Conservation (phyloP, 1,140 invertebrate species). For the Heliconius himera region DNA sequence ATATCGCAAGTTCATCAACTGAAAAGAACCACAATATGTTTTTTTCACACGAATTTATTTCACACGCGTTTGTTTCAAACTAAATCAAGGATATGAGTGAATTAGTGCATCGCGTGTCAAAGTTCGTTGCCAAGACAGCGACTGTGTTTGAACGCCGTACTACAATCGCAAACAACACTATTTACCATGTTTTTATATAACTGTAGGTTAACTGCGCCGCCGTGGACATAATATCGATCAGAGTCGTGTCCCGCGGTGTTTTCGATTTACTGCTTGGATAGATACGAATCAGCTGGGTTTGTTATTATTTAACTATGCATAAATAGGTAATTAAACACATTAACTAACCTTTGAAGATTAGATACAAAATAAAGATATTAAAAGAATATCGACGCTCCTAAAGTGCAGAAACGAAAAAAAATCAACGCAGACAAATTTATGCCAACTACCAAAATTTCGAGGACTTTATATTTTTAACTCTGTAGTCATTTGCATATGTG, state of each 20-base stretch:
- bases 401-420: neutral
- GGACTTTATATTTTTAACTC: slow-evolving; percentile 49
- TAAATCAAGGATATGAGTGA: slow-evolving; percentile 26
- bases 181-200: slow-evolving; percentile 43
- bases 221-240: slow-evolving; percentile 73
- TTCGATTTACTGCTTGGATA: slow-evolving; percentile 48
- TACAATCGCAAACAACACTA: slow-evolving; percentile 3
- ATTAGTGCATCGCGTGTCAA: slow-evolving; percentile 31
- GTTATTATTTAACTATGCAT: slow-evolving; percentile 43
- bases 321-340: neutral
- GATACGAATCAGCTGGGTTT: slow-evolving; percentile 36
- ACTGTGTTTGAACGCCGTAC: slow-evolving; percentile 20
- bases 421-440: slow-evolving; percentile 21
- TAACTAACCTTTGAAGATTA: neutral
- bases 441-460: slow-evolving; percentile 34
- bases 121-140: slow-evolving; percentile 44
- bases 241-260: slow-evolving; percentile 49
- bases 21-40: slow-evolving; percentile 8
- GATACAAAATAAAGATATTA: neutral
- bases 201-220: slow-evolving; percentile 63
- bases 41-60: slow-evolving; percentile 27
- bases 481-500: slow-evolving; percentile 47
- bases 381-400: neutral
- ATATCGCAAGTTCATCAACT: slow-evolving; percentile 69
- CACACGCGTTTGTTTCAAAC: slow-evolving; percentile 12